Evolutionary conservation across 2,888 invertebrate genomes (phyloP).

Genomic region (Tenthredo distinguenda): DNA sequence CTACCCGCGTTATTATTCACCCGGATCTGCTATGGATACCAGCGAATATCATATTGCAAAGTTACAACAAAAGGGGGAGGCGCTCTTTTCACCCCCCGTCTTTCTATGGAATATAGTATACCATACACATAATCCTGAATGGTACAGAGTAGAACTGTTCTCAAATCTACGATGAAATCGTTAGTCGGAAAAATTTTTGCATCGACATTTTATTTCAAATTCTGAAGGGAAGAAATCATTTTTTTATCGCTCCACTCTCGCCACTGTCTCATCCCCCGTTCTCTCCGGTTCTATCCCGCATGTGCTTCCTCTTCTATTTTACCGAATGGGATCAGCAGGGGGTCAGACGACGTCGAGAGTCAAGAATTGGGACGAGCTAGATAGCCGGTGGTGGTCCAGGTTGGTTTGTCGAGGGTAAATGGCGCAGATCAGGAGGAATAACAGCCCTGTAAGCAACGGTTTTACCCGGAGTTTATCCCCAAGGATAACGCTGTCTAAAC

Average conservation of each 20-base stretch:
- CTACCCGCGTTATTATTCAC: constrained; percentile 36
- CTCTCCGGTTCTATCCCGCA: background rate
- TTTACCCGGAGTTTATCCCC: constrained; percentile 31
- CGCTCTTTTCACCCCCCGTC: background rate
- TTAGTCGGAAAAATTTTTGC: background rate
- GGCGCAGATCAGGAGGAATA: constrained; percentile 1
- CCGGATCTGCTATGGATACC: background rate
- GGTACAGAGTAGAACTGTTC: background rate
- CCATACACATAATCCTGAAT: background rate
- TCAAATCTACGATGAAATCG: background rate
- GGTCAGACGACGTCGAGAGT: background rate
- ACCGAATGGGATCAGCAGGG: background rate
- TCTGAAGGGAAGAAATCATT: background rate
- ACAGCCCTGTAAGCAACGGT: constrained; percentile 13
- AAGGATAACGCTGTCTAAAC: constrained; percentile 27
- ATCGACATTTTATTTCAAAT: background rate
- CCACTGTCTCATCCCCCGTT: no score
- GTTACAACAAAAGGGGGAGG: background rate
- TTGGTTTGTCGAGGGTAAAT: background rate
- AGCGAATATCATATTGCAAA: constrained; percentile 37
- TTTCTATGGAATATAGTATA: background rate
- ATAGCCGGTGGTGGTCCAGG: background rate
- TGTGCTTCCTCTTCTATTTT: background rate
- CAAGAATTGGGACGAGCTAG: background rate
- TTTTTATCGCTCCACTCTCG: background rate